phyloP scores from a whole-genome alignment of 2,797 vertebrate species.

The Bradypodion ventrale region DNA sequence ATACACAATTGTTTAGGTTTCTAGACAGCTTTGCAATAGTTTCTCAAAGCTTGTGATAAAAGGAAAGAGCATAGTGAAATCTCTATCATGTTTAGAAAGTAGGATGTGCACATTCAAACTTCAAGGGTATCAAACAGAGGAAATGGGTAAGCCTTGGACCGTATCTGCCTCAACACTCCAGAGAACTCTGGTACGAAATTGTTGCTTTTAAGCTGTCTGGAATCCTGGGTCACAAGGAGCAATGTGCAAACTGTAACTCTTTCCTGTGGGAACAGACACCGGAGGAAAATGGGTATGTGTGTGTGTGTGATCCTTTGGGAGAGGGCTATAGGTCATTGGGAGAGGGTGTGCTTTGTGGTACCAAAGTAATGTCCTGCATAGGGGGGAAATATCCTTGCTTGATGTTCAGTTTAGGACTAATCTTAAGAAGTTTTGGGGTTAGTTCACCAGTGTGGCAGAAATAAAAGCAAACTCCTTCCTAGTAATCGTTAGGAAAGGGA shows the following conservation, averaged over 20 bases:
- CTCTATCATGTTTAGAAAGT: not conserved
- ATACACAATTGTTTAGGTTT: not conserved
- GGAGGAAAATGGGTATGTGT: not conserved
- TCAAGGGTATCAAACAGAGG: not conserved
- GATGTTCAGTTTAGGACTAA: too few species aligned
- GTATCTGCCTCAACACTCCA: too few species aligned
- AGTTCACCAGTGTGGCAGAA: not conserved
- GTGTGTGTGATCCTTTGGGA: not conserved
- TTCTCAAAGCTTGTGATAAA: not conserved
- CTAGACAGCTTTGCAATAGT: not conserved
- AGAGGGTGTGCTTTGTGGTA: not conserved
- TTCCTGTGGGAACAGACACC: not conserved
- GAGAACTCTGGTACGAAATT: too few species aligned
- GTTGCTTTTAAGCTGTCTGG: too few species aligned
- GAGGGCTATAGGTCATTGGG: not conserved
- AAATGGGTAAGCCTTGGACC: not conserved
- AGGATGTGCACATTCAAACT: not conserved
- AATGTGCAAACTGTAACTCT: too few species aligned
- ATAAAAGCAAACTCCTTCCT: not conserved
- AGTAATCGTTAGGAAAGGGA: not conserved
- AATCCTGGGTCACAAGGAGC: too few species aligned
- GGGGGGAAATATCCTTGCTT: too few species aligned
- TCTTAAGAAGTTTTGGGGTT: too few species aligned
- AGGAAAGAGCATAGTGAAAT: not conserved
- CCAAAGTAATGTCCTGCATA: too few species aligned